Evolutionary conservation across 2,113 vertebrate species (phyloP).

Genomic region (Piaya cayana): DNA sequence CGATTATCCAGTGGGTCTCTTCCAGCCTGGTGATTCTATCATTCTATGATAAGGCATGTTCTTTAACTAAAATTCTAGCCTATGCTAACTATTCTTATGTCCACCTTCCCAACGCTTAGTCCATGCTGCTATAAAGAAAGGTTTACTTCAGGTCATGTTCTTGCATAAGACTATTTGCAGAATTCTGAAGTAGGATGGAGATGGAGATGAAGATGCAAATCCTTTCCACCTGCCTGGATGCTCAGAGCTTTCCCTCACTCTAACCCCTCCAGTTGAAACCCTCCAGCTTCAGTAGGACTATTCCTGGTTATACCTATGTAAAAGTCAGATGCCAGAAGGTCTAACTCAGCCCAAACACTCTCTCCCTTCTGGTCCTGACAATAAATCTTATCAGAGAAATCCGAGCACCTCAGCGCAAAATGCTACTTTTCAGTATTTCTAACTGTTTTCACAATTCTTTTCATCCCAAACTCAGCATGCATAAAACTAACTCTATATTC

Average conservation of each 20-base stretch:
- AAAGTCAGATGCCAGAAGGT: neutral
- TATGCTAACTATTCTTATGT: accelerated
- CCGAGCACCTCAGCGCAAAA: neutral
- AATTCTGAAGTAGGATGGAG: neutral
- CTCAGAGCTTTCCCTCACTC: neutral
- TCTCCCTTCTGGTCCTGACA: neutral
- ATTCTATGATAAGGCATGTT: no score
- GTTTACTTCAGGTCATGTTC: neutral
- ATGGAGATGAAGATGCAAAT: neutral
- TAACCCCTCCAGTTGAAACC: neutral
- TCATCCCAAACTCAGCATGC: neutral
- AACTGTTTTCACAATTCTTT: neutral
- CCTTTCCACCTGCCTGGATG: neutral
- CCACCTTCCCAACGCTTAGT: neutral
- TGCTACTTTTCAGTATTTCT: neutral
- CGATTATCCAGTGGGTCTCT: no score
- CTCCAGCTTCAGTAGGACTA: neutral
- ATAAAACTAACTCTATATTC: neutral
- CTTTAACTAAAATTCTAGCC: neutral
- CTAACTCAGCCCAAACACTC: neutral
- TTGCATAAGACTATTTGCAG: neutral
- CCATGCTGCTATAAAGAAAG: neutral
- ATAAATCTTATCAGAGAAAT: neutral
- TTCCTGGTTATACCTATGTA: neutral
- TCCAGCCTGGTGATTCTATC: no score